phyloP scores from a whole-genome alignment of 1,140 invertebrate genomes.

The Streblospio benedicti region DNA sequence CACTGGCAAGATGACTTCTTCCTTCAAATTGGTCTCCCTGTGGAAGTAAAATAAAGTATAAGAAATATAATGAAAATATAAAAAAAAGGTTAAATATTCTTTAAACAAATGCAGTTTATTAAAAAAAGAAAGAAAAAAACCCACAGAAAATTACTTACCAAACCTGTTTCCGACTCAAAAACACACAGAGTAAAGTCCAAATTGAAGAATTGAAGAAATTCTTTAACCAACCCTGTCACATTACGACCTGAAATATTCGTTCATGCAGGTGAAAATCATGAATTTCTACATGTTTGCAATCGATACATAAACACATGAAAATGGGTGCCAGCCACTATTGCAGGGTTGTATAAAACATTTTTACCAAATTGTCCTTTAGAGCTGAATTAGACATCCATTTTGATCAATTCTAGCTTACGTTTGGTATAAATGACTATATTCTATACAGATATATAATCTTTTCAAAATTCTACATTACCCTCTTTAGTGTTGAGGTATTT shows the following conservation, averaged over 20 bases:
- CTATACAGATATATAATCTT: neutral
- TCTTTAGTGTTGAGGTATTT: constrained; percentile 56
- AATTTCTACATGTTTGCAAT: neutral
- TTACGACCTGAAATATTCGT: constrained; percentile 50
- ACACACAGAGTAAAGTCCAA: constrained; percentile 61
- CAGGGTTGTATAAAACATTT: neutral
- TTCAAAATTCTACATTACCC: constrained; percentile 27
- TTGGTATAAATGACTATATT: too few species aligned
- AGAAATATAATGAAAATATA: too few species aligned
- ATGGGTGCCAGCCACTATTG: neutral
- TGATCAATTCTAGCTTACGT: too few species aligned
- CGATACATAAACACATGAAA: constrained; percentile 5
- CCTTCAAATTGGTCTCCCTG: too few species aligned
- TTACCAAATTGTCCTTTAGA: neutral
- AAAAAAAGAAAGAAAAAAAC: too few species aligned
- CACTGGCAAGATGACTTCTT: too few species aligned
- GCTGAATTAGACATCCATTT: neutral
- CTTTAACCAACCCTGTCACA: constrained; percentile 58
- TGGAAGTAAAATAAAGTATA: too few species aligned
- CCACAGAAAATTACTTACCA: too few species aligned
- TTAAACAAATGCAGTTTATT: too few species aligned
- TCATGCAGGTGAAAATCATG: neutral
- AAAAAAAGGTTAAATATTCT: too few species aligned
- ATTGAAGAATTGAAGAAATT: constrained; percentile 64
- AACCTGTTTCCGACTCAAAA: constrained; percentile 61